phyloP scores from a whole-genome alignment of 2,888 invertebrate genomes.

The Drosophila pseudotalamancana region DNA sequence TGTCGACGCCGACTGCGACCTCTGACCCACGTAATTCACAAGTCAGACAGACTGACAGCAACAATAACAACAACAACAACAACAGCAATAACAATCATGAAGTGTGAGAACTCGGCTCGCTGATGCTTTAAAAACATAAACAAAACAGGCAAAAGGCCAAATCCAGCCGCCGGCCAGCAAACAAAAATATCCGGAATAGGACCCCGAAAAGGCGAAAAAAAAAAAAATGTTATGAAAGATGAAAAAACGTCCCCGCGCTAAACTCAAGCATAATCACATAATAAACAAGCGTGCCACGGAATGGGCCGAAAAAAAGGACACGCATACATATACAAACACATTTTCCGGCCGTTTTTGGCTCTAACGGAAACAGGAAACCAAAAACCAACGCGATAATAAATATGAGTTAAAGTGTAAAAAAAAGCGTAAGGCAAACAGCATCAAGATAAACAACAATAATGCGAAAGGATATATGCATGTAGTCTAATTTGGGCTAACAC shows the following conservation, averaged over 20 bases:
- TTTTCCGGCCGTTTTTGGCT: conserved; percentile 46
- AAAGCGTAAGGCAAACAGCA: conserved; percentile 45
- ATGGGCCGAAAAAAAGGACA: conserved; percentile 27
- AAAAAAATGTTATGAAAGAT: conserved; percentile 4
- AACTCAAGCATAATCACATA: conserved; percentile 77
- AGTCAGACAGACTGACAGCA: conserved; percentile 30
- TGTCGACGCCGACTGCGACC: conserved; percentile 13
- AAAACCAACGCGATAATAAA: conserved; percentile 72
- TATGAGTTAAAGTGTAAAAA: conserved; percentile 72
- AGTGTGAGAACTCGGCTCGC: neutral
- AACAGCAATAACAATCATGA: conserved; percentile 34
- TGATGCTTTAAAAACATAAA: conserved; percentile 57
- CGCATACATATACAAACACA: conserved; percentile 10
- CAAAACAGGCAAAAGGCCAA: conserved; percentile 58
- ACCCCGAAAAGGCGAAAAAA: conserved; percentile 5
- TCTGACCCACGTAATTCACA: conserved; percentile 51
- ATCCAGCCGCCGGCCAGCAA: conserved; percentile 59
- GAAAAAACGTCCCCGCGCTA: conserved; percentile 37
- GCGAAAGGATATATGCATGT: conserved; percentile 32
- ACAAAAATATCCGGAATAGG: conserved; percentile 36
- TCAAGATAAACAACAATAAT: conserved; percentile 66
- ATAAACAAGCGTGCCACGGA: conserved; percentile 58
- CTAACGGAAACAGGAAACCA: conserved; percentile 58
- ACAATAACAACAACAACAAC: conserved; percentile 33
- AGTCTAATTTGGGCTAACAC: conserved; percentile 22